Percentiles rank a stretch among this genome's conserved stretches.
These are phyloP conservation scores for Aphis gossypii DNA, from an alignment of 1,140 invertebrate species.

Conservation along the genomic window DNA sequence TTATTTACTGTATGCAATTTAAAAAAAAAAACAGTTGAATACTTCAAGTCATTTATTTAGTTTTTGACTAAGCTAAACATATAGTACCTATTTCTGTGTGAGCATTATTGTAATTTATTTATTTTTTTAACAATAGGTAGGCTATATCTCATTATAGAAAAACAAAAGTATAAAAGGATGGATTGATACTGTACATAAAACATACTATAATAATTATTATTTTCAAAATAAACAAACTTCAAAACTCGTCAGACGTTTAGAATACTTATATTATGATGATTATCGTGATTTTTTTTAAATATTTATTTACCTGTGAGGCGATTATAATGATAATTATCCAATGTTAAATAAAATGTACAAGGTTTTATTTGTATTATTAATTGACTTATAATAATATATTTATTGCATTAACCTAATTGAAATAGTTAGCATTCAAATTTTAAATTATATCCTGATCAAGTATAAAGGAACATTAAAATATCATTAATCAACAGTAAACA, in stretches of 20 bases:
- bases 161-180: neutral
- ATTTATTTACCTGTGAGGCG: too few species aligned
- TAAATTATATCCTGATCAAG: neutral
- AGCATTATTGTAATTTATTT: neutral
- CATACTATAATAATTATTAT: neutral
- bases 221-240: neutral
- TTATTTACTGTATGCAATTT: too few species aligned
- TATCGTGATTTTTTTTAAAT: neutral
- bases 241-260: neutral
- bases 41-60: too few species aligned
- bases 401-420: neutral
- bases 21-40: too few species aligned
- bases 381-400: neutral
- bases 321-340: constrained; percentile 7
- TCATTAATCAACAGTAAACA: neutral
- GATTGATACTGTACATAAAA: neutral
- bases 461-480: constrained; percentile 26
- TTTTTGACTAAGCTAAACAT: too few species aligned
- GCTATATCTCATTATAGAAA: neutral
- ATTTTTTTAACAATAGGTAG: neutral
- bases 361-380: constrained; percentile 18
- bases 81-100: neutral
- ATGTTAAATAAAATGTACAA: neutral
- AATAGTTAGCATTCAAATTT: neutral
- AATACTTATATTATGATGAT: neutral